Evolutionary conservation across 2,797 vertebrate genomes (phyloP).

Genomic region (Clangula hyemalis): DNA sequence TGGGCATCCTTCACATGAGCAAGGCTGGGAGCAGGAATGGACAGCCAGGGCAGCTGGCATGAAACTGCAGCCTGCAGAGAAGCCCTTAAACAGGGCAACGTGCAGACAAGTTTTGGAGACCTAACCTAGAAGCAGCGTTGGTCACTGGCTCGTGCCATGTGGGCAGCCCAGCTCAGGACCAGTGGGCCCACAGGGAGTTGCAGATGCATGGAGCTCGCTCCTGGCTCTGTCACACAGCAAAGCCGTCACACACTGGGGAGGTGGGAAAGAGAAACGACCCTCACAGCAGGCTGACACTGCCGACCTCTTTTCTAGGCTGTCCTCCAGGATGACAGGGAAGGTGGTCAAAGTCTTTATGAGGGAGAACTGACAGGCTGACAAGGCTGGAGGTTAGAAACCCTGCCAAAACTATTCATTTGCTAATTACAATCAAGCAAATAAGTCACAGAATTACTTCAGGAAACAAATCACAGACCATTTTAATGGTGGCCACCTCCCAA

Average conservation of each 20-base stretch:
- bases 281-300: background rate
- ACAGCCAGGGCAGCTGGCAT: background rate
- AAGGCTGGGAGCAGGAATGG: background rate
- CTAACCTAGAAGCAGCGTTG: background rate
- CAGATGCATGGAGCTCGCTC: background rate
- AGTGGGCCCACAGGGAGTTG: background rate
- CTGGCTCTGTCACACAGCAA: background rate
- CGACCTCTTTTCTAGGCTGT: background rate
- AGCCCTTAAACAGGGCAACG: background rate
- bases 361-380: background rate
- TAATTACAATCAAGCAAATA: background rate
- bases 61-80: background rate
- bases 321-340: background rate
- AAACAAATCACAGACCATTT: background rate
- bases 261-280: background rate
- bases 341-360: background rate
- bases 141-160: background rate
- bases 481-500: background rate
- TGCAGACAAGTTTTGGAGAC: background rate
- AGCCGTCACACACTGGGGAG: background rate
- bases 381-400: background rate
- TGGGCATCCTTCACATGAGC: background rate
- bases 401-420: conserved; percentile 9
- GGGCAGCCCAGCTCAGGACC: background rate
- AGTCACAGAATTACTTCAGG: background rate